phyloP scores from a whole-genome alignment of 2,888 invertebrate species.

The Acanthacorydalis orientalis region DNA sequence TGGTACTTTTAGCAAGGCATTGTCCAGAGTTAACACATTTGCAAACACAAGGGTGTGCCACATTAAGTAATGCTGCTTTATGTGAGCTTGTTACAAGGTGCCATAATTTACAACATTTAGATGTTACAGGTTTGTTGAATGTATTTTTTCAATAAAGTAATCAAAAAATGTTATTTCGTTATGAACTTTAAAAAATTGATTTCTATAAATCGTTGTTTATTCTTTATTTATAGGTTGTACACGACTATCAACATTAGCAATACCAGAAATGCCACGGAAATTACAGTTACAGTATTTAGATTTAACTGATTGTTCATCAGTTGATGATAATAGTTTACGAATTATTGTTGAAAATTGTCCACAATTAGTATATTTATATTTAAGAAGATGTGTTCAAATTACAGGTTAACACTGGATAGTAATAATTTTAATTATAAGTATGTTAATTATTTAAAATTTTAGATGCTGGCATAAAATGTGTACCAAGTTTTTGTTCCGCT shows the following conservation, averaged over 20 bases:
- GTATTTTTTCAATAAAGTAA: neutral
- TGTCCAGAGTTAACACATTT: slow-evolving; percentile 71
- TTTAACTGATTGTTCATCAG: slow-evolving; percentile 72
- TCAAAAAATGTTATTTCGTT: too few relatives aligned
- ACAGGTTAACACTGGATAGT: slow-evolving; percentile 39
- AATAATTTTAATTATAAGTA: neutral
- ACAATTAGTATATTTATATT: slow-evolving; percentile 70
- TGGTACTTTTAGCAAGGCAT: slow-evolving; percentile 55
- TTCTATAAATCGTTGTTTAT: neutral
- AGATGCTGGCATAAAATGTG: slow-evolving; percentile 82
- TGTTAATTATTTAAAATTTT: slow-evolving; percentile 15
- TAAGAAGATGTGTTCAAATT: slow-evolving; percentile 74
- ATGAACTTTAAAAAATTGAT: neutral
- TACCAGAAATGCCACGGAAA: slow-evolving; percentile 41
- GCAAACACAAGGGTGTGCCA: slow-evolving; percentile 57
- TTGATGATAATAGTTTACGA: slow-evolving; percentile 72
- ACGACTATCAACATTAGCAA: slow-evolving; percentile 60
- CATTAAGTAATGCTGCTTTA: slow-evolving; percentile 58
- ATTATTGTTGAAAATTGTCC: slow-evolving; percentile 76
- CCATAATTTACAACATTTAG: slow-evolving; percentile 66
- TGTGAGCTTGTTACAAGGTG: slow-evolving; percentile 66
- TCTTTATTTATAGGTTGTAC: slow-evolving; percentile 43
- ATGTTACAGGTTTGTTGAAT: slow-evolving; percentile 52
- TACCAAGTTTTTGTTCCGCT: slow-evolving; percentile 74
- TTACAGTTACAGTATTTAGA: slow-evolving; percentile 75